Conservation (phyloP, 30 jellyfish, hydroid and myxozoan species). For the Turritopsis dohrnii region DNA sequence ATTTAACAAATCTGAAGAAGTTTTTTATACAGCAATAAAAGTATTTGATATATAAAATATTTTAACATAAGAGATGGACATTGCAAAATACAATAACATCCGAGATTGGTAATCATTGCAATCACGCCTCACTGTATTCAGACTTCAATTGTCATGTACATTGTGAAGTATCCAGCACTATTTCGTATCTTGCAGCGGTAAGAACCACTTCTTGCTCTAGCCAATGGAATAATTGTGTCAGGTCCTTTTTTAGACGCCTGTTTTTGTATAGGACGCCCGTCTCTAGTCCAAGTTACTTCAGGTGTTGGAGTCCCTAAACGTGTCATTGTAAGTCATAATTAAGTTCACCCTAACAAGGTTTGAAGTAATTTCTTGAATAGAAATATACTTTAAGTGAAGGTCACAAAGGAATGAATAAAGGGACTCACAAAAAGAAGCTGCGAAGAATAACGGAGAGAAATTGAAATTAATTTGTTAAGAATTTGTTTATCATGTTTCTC, state of each 20-base stretch:
- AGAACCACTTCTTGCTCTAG: slow-evolving; percentile 31
- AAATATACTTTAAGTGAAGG: background rate
- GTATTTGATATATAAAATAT: too few species aligned
- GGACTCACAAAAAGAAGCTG: background rate
- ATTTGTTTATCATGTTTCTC: too few species aligned
- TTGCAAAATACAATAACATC: too few species aligned
- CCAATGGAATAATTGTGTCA: slow-evolving; percentile 3
- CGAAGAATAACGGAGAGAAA: too few species aligned
- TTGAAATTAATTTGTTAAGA: too few species aligned
- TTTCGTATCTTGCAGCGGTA: slow-evolving; percentile 27
- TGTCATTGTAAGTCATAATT: background rate
- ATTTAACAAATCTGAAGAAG: too few species aligned
- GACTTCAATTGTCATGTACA: slow-evolving; percentile 24
- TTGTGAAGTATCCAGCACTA: slow-evolving; percentile 36
- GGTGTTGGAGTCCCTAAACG: slow-evolving; percentile 40
- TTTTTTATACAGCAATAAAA: too few species aligned
- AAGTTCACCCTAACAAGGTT: background rate
- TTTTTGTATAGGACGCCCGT: background rate
- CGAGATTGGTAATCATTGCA: too few species aligned
- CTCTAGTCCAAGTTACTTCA: slow-evolving; percentile 12
- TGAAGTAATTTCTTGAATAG: too few species aligned
- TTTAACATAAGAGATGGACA: too few species aligned
- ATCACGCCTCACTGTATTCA: background rate
- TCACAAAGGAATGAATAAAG: background rate
- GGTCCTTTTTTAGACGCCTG: background rate